These are phyloP conservation scores for Myotis pilosus DNA, from an alignment of 2,797 vertebrate species.

Conservation along the genomic window DNA sequence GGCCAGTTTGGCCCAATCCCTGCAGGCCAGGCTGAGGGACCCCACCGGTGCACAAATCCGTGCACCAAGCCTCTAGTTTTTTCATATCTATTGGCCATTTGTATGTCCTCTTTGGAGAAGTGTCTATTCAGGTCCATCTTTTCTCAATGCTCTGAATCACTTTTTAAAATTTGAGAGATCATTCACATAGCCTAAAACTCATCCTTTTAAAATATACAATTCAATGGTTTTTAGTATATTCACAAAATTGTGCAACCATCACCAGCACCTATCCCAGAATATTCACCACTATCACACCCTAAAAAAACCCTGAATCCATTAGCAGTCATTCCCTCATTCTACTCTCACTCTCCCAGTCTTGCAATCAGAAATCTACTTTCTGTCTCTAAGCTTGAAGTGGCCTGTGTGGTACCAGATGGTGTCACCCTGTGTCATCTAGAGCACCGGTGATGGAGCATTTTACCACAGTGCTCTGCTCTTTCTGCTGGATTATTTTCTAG, in stretches of 20 bases:
- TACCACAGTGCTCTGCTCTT: not conserved
- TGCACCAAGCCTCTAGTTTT: too few species aligned
- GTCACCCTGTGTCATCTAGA: not conserved
- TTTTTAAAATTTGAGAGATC: conserved; percentile 11
- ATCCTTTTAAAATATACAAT: not conserved
- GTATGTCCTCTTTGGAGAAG: too few species aligned
- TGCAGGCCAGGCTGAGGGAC: too few species aligned
- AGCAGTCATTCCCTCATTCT: not conserved
- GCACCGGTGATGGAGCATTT: not conserved
- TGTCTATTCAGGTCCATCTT: not conserved
- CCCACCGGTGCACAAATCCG: too few species aligned
- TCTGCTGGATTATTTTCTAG: not conserved
- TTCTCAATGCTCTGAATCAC: not conserved
- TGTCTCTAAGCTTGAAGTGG: conserved; percentile 12
- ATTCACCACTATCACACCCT: not conserved
- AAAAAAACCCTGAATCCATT: not conserved
- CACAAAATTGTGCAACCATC: not conserved
- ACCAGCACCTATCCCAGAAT: not conserved
- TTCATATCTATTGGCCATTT: too few species aligned
- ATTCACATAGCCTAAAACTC: not conserved
- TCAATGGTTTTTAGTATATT: not conserved
- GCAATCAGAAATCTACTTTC: not conserved
- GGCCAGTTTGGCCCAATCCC: too few species aligned
- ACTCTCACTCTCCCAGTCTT: not conserved
- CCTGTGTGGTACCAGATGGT: not conserved